A percentile compares a stretch with the other conserved stretches of the same genome.
Conservation (phyloP, 2,113 vertebrate species). For the Dendrocopos noguchii region DNA sequence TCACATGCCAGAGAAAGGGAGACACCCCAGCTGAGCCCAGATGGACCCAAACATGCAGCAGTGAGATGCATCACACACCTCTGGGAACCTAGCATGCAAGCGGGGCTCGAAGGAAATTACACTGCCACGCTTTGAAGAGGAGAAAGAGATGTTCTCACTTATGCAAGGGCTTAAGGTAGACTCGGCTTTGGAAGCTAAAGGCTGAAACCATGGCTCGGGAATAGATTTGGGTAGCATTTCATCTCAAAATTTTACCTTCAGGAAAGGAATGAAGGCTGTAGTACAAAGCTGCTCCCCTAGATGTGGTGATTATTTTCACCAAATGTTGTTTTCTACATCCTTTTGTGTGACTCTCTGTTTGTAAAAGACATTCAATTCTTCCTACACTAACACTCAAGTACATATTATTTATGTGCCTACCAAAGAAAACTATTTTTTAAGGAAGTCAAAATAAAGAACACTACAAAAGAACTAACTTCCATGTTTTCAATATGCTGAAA, state of each 20-base stretch:
- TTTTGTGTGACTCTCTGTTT: neutral
- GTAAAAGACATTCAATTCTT: neutral
- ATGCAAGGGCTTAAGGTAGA: neutral
- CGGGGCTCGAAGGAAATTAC: neutral
- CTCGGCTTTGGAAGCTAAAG: neutral
- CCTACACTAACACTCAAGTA: neutral
- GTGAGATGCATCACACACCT: neutral
- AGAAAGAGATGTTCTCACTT: neutral
- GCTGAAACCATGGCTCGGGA: neutral
- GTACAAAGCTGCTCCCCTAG: neutral
- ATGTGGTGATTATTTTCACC: neutral
- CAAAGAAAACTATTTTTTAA: neutral
- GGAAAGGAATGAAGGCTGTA: neutral
- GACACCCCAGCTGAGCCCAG: neutral
- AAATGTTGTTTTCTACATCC: neutral
- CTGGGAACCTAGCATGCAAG: neutral
- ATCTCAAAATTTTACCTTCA: neutral
- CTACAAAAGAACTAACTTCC: neutral
- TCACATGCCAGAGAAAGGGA: neutral
- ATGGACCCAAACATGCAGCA: neutral
- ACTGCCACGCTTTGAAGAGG: neutral
- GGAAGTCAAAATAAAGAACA: neutral
- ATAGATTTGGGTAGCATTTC: neutral
- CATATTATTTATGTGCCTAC: neutral
- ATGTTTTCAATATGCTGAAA: neutral